phyloP scores from a whole-genome alignment of 2,113 vertebrate species.

The Picathartes gymnocephalus region DNA sequence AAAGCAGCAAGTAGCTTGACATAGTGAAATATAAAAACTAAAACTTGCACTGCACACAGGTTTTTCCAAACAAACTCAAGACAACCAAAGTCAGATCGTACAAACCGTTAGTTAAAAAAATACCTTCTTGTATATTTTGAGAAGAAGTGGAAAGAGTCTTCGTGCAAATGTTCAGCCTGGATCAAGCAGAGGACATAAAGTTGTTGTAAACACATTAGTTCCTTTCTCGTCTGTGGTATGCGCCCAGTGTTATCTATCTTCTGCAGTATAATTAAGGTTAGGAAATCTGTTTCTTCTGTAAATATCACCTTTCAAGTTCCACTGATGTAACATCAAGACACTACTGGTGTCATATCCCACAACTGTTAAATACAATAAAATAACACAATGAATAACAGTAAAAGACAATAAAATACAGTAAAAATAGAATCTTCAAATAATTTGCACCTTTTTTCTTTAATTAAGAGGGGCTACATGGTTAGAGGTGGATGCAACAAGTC shows the following conservation, averaged over 20 bases:
- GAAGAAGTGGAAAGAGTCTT: slow-evolving; percentile 64
- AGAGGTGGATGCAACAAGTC: not conserved
- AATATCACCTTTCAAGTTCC: not conserved
- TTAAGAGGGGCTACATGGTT: not conserved
- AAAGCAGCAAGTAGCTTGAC: slow-evolving; percentile 45
- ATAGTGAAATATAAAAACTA: slow-evolving; percentile 36
- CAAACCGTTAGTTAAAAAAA: slow-evolving; percentile 73
- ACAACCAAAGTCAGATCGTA: slow-evolving; percentile 56
- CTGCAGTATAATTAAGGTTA: slow-evolving; percentile 14
- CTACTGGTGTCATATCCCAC: slow-evolving; percentile 97
- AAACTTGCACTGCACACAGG: slow-evolving; percentile 40
- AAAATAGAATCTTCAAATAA: not conserved
- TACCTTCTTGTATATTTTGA: slow-evolving; percentile 64
- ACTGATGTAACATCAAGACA: slow-evolving; percentile 80
- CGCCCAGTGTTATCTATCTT: not conserved
- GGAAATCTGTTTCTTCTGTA: slow-evolving; percentile 30
- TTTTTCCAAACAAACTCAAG: slow-evolving; percentile 50
- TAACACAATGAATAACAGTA: not conserved
- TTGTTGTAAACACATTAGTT: not conserved
- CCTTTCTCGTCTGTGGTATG: not conserved
- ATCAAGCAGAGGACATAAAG: not conserved
- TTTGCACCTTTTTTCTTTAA: not conserved
- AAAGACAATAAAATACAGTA: not conserved
- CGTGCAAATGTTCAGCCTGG: slow-evolving; percentile 21
- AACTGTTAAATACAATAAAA: slow-evolving; percentile 75